Evolutionary conservation across 2,888 invertebrate genomes (phyloP), one percentile per base, ranked within the genome.

Genomic region (Periphyllus acericola): DNA sequence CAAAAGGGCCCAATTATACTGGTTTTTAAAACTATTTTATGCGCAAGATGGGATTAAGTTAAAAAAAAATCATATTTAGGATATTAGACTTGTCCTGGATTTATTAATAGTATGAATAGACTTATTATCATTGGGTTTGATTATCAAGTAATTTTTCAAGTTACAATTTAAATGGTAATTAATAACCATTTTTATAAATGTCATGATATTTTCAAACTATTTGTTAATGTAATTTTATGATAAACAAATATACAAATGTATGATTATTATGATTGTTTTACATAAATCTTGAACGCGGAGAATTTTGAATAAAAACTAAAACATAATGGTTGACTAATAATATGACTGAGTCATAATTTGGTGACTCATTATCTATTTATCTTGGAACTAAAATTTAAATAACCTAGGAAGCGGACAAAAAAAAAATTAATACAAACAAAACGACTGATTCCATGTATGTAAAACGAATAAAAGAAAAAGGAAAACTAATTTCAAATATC

Each of bases 281-380:
- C 29, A 68, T n/a, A 68, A 29, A 5, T 29, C 9, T 68, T 68
- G 25, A 68, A 68, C 29, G 29, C 8, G 17, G 6, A n/a, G 3
- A 68, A 68, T 29, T n/a, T 55, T 66, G n/a, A 66, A 66, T 66
- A n/a, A 66, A 66, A 66, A 66, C n/a, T n/a, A 8, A 6, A 66
- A 66, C 66, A n/a, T n/a, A 66, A 29, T 68, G 11, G 46, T 46
- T n/a, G 46, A 46, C 36, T 40, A 75, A 75, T 40, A 75, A 75
- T n/a, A 40, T 5, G 1, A 75, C 17, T 75, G 75, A 75, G 75
- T 75, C 75, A 75, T 75, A 75, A 68, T n/a, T 46, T 46, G 74
- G 75, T 75, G 75, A 75, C 75, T 75, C 75, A 75, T 17, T 25
- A 6, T 36, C 25, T n/a, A 40, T 25, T 36, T 40, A 36, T 25